phyloP scores from a whole-genome alignment of 2,113 vertebrate species.

The Lontra canadensis region DNA sequence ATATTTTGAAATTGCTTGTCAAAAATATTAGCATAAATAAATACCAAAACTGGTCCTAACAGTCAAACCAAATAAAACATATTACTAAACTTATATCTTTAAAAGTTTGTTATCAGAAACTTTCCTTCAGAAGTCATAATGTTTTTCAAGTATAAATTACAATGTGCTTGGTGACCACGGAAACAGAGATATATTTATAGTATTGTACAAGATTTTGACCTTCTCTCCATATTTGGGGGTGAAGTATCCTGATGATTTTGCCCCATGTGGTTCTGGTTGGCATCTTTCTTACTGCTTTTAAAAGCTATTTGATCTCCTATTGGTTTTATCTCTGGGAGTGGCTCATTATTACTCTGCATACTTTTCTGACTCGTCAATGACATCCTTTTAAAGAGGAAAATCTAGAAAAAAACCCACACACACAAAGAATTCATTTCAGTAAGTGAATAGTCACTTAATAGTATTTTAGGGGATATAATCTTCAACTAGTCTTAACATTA shows the following conservation, averaged over 20 bases:
- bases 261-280: constrained; percentile 75
- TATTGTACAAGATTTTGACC: constrained; percentile 79
- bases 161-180: constrained; percentile 71
- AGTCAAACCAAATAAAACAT: constrained; percentile 74
- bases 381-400: constrained; percentile 84
- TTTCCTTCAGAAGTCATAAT: constrained; percentile 64
- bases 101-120: constrained; percentile 65
- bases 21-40: constrained; percentile 83
- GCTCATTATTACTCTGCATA: constrained; percentile 69
- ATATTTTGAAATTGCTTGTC: constrained; percentile 53
- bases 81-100: constrained; percentile 67
- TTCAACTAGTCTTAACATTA: constrained; percentile 33
- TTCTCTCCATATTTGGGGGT: constrained; percentile 73
- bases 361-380: constrained; percentile 77
- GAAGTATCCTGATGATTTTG: constrained; percentile 74
- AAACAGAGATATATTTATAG: constrained; percentile 62
- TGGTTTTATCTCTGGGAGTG: constrained; percentile 70
- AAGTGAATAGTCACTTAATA: constrained; percentile 35
- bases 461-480: constrained; percentile 13
- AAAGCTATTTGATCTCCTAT: constrained; percentile 73
- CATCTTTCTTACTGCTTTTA: constrained; percentile 76
- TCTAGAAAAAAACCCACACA: constrained; percentile 77
- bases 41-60: constrained; percentile 75
- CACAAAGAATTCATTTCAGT: constrained; percentile 59
- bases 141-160: constrained; percentile 83